phyloP scores from a whole-genome alignment of 2,113 vertebrate species.

The Coptodon bakossiorum region DNA sequence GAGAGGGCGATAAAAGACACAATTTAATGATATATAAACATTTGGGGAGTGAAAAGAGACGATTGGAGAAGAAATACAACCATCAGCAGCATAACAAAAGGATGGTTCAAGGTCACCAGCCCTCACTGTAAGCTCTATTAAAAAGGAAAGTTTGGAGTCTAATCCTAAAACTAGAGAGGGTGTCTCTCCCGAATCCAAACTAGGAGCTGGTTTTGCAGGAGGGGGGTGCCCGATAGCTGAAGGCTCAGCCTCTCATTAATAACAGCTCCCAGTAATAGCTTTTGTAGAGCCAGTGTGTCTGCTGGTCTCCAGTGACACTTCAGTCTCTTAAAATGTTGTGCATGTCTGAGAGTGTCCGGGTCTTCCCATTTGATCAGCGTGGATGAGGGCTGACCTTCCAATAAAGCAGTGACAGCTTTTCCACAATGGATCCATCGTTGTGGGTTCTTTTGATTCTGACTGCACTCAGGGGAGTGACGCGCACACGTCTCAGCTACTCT shows the following conservation, averaged over 20 bases:
- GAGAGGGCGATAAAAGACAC: background rate
- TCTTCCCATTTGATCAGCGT: background rate
- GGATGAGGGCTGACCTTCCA: background rate
- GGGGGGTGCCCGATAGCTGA: background rate
- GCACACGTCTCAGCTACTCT: fast-evolving
- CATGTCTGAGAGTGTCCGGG: background rate
- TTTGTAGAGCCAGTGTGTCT: background rate
- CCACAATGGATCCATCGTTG: background rate
- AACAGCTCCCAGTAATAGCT: background rate
- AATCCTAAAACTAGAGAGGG: background rate
- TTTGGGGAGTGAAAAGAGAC: background rate
- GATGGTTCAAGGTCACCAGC: background rate
- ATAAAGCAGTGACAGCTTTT: background rate
- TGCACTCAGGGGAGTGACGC: fast-evolving
- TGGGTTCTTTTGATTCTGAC: background rate
- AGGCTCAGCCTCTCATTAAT: background rate
- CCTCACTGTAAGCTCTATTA: background rate
- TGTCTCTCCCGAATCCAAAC: background rate
- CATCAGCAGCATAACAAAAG: background rate
- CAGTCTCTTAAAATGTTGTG: background rate
- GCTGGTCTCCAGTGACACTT: background rate
- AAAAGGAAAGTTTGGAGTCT: background rate
- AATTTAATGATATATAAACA: background rate
- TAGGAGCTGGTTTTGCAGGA: background rate
- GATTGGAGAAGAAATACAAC: background rate